Evolutionary conservation across 2,888 invertebrate species (phyloP).

Genomic region (Eutolmus rufibarbis): DNA sequence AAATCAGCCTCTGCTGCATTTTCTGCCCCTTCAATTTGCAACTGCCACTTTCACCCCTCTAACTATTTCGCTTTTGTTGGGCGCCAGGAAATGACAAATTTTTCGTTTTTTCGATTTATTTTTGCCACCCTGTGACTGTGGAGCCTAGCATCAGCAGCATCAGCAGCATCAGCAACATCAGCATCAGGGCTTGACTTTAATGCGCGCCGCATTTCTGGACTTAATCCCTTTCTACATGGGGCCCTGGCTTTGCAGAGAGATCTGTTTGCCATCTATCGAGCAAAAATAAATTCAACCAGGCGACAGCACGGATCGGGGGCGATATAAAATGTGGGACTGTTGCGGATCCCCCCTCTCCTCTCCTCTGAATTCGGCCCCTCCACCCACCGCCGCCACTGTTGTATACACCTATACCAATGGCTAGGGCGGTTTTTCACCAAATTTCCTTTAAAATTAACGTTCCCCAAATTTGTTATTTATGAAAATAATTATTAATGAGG

Average conservation of each 20-base stretch:
- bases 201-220: constrained; percentile 8
- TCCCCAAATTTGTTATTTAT: constrained; percentile 7
- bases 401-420: neutral
- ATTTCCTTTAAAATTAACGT: constrained; percentile 18
- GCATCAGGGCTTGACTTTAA: neutral
- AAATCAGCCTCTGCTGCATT: constrained; percentile 48
- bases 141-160: neutral
- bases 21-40: constrained; percentile 42
- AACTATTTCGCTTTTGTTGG: constrained; percentile 34
- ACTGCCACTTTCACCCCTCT: constrained; percentile 22
- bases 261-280: constrained; percentile 31
- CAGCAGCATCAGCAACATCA: neutral
- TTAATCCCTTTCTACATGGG: constrained; percentile 29
- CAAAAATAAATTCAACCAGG: constrained; percentile 15
- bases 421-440: neutral
- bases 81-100: constrained; percentile 39
- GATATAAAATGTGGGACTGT: neutral
- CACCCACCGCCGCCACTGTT: neutral
- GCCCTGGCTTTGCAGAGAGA: constrained; percentile 11
- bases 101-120: constrained; percentile 38
- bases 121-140: neutral
- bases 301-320: neutral
- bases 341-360: neutral
- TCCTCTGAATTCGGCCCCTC: neutral
- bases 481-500: constrained; percentile 17